A percentile compares a stretch with the other conserved stretches of the same genome.
These are phyloP conservation scores for Apolygus lucorum DNA, from an alignment of 1,140 invertebrate genomes.

Conservation along the genomic window DNA sequence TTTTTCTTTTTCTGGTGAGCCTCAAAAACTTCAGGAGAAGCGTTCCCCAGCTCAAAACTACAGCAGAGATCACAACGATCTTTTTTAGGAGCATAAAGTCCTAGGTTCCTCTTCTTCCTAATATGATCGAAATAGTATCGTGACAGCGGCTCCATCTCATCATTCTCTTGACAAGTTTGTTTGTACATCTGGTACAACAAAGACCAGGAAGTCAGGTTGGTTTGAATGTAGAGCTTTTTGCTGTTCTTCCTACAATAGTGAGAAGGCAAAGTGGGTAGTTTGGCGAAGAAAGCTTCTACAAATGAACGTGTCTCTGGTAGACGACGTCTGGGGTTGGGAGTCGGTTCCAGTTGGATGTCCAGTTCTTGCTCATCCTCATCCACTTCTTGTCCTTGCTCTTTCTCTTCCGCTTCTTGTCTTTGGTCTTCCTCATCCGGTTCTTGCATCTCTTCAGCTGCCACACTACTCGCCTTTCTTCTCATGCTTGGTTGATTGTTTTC, in stretches of 20 bases:
- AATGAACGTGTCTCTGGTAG: background rate
- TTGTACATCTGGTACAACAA: no score
- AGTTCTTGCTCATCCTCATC: background rate
- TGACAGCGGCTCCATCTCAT: no score
- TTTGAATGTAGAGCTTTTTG: no score
- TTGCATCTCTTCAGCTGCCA: background rate
- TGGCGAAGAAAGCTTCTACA: background rate
- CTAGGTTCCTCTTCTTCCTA: conserved; percentile 22
- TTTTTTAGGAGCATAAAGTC: conserved; percentile 27
- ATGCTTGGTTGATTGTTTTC: background rate
- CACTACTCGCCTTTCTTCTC: no score
- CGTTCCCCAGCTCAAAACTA: conserved; percentile 15
- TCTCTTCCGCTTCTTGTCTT: background rate
- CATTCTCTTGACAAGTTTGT: no score
- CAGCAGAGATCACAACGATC: conserved; percentile 29
- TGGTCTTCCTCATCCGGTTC: background rate
- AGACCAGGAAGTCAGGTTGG: no score
- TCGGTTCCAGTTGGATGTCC: background rate
- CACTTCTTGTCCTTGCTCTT: background rate
- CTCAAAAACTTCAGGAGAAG: conserved; percentile 3
- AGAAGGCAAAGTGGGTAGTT: no score
- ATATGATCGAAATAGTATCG: background rate
- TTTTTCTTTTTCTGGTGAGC: background rate
- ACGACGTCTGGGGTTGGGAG: no score
- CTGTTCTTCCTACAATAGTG: no score